Conservation (phyloP, 2,888 invertebrate species). For the Eubasilissa splendida region DNA sequence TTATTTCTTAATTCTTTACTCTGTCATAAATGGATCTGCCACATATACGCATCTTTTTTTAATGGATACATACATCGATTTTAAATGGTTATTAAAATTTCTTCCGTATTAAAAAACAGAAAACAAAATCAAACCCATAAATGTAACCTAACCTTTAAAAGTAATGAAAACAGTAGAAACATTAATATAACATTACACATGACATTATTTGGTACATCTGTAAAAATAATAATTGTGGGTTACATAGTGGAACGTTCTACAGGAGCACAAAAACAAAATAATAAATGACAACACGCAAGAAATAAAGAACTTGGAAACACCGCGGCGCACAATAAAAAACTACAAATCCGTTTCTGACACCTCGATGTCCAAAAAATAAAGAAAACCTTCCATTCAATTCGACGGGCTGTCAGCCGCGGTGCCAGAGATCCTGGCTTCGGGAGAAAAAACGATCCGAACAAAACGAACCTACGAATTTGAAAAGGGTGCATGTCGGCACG, state of each 20-base stretch:
- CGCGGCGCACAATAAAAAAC: slow-evolving; percentile 14
- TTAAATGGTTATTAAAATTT: too few species aligned
- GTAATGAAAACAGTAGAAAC: too few species aligned
- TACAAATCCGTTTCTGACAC: slow-evolving; percentile 48
- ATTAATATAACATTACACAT: too few species aligned
- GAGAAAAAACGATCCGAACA: slow-evolving; percentile 32
- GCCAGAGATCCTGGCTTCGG: slow-evolving; percentile 48
- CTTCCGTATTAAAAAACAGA: too few species aligned
- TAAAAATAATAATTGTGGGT: too few species aligned
- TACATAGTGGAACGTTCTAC: neutral
- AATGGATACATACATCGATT: too few species aligned
- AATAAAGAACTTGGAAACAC: slow-evolving; percentile 10
- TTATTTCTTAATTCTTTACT: too few species aligned
- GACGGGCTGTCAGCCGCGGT: slow-evolving; percentile 52
- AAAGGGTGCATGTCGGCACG: slow-evolving; percentile 17
- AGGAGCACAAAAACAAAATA: neutral
- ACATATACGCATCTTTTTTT: too few species aligned
- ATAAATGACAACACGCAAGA: slow-evolving; percentile 24
- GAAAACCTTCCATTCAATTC: slow-evolving; percentile 46
- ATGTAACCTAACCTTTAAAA: neutral
- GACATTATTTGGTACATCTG: too few species aligned
- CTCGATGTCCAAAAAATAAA: slow-evolving; percentile 39
- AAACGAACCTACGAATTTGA: slow-evolving; percentile 7
- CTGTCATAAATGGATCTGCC: too few species aligned
- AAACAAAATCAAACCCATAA: too few species aligned